Percentiles rank a stretch among this genome's conserved stretches.
Evolutionary conservation across 2,797 vertebrate genomes (phyloP).

Genomic region (Bovichtus variegatus): DNA sequence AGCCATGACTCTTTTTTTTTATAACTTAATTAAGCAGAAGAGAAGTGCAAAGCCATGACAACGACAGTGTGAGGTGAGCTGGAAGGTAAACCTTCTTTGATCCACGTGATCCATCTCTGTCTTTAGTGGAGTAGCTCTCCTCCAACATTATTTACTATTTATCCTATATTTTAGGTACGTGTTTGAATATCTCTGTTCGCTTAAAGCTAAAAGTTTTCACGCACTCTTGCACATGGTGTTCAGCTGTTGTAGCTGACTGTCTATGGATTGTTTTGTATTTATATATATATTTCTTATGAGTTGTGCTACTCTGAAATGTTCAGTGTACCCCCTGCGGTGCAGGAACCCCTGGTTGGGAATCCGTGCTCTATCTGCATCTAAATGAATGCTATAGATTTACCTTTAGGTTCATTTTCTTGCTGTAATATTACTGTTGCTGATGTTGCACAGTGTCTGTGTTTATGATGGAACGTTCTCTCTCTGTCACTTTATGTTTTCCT

Average conservation of each 20-base stretch:
- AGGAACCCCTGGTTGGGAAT: no score
- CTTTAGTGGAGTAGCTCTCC: neutral
- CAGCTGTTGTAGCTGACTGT: no score
- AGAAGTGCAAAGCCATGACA: constrained; percentile 25
- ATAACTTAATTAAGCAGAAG: constrained; percentile 52
- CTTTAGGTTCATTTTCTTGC: neutral
- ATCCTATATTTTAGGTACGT: no score
- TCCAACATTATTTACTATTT: no score
- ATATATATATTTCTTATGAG: no score
- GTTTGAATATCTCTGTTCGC: no score
- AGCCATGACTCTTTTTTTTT: constrained; percentile 4
- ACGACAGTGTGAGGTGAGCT: neutral
- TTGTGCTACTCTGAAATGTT: no score
- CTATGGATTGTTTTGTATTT: no score
- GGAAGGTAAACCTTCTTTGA: constrained; percentile 1
- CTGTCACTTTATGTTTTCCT: neutral
- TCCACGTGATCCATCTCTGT: constrained; percentile 15
- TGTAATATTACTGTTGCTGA: neutral
- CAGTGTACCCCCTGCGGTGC: no score
- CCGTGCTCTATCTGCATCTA: neutral
- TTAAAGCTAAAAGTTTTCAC: no score
- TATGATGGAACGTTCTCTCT: neutral
- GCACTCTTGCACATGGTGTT: no score
- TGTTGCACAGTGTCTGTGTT: neutral
- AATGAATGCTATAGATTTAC: neutral